These are phyloP conservation scores for Aselliscus stoliczkanus DNA, from an alignment of 2,797 vertebrate species.

Conservation along the genomic window DNA sequence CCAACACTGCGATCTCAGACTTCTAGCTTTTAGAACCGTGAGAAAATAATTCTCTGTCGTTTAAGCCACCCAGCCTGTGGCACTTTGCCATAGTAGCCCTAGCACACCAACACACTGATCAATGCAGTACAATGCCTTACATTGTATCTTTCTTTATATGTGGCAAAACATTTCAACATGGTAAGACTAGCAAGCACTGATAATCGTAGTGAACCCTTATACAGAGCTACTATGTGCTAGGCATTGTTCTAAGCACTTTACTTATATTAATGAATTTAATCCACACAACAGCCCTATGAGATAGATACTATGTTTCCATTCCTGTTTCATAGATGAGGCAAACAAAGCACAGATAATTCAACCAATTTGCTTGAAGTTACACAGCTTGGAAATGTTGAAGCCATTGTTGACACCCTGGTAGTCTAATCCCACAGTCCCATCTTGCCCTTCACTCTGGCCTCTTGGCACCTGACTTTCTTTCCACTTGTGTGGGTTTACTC, in stretches of 20 bases:
- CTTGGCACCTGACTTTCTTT: neutral
- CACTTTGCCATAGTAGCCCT: neutral
- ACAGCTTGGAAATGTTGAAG: neutral
- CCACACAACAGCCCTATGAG: neutral
- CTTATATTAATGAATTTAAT: neutral
- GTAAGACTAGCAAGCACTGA: neutral
- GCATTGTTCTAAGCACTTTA: neutral
- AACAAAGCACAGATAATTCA: neutral
- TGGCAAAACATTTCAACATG: neutral
- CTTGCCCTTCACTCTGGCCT: neutral
- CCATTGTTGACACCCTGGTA: neutral
- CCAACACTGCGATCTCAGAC: neutral
- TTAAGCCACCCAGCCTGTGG: neutral
- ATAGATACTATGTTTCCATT: neutral
- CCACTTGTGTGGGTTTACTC: neutral
- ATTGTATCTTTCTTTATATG: neutral
- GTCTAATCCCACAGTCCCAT: accelerated
- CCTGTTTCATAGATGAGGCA: neutral
- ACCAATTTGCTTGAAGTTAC: neutral
- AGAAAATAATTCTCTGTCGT: neutral
- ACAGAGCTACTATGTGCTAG: neutral
- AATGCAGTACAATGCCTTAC: neutral
- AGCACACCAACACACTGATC: neutral
- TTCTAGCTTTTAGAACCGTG: neutral
- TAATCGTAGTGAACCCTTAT: neutral